These are phyloP conservation scores for Torymus tubicola DNA, from an alignment of 2,888 invertebrate species.

Conservation along the genomic window DNA sequence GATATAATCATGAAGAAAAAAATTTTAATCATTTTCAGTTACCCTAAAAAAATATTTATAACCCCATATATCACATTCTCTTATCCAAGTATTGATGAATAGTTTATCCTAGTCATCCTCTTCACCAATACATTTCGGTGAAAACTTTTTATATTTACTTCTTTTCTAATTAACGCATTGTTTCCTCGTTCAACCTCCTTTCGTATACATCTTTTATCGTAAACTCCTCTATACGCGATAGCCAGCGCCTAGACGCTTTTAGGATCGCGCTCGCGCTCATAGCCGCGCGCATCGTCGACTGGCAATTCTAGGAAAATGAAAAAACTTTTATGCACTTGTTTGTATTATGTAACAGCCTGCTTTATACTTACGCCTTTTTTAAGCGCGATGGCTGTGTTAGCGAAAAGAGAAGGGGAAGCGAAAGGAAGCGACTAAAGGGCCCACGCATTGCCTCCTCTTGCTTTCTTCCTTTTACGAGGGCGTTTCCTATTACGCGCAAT, in stretches of 20 bases:
- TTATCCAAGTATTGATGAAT: conserved; percentile 31
- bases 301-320: conserved; percentile 51
- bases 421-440: conserved; percentile 6
- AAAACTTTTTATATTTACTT: conserved; percentile 20
- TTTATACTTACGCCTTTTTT: conserved; percentile 48
- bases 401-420: neutral
- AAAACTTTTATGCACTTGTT: conserved; percentile 55
- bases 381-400: conserved; percentile 18
- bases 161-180: neutral
- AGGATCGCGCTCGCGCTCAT: neutral
- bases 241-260: neutral
- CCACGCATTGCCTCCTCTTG: neutral
- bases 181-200: neutral
- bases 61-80: too few species aligned
- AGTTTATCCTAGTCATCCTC: conserved; percentile 7
- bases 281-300: neutral
- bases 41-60: too few species aligned
- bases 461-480: conserved; percentile 46
- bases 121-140: neutral
- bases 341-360: conserved; percentile 52
- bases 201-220: conserved; percentile 24
- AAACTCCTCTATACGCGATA: neutral
- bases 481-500: conserved; percentile 52
- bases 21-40: too few species aligned
- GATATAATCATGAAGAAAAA: too few species aligned